phyloP scores from a whole-genome alignment of 2,113 vertebrate species.

The Ictalurus punctatus region DNA sequence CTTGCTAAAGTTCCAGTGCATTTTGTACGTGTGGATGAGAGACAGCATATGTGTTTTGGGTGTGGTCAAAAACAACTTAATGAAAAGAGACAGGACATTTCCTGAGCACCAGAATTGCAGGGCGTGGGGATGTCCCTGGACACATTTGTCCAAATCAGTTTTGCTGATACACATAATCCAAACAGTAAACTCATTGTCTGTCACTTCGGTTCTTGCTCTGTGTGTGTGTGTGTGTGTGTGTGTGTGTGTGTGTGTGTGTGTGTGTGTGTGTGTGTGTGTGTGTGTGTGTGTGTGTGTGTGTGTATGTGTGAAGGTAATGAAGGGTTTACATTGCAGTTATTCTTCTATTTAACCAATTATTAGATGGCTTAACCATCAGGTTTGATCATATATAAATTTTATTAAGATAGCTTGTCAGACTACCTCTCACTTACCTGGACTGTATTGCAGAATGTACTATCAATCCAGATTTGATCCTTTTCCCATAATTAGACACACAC shows the following conservation, averaged over 20 bases:
- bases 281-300: constrained; percentile 4
- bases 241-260: no score
- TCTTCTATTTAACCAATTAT: not conserved
- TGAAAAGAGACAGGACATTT: constrained; percentile 53
- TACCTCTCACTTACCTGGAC: not conserved
- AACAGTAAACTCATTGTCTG: constrained; percentile 61
- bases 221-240: not conserved
- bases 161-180: constrained; percentile 62
- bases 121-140: constrained; percentile 46
- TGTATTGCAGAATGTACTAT: not conserved
- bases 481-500: constrained; percentile 9
- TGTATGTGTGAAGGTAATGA: not conserved
- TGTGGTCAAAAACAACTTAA: constrained; percentile 31
- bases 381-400: not conserved
- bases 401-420: not conserved
- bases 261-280: not conserved
- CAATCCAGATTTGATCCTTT: not conserved
- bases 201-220: constrained; percentile 15
- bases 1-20: constrained; percentile 1
- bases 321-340: not conserved
- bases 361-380: not conserved
- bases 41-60: constrained; percentile 15
- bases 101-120: constrained; percentile 38
- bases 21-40: not conserved
- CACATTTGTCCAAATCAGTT: constrained; percentile 62